Conservation (phyloP, 2,113 vertebrate species). For the Neotoma lepida region DNA sequence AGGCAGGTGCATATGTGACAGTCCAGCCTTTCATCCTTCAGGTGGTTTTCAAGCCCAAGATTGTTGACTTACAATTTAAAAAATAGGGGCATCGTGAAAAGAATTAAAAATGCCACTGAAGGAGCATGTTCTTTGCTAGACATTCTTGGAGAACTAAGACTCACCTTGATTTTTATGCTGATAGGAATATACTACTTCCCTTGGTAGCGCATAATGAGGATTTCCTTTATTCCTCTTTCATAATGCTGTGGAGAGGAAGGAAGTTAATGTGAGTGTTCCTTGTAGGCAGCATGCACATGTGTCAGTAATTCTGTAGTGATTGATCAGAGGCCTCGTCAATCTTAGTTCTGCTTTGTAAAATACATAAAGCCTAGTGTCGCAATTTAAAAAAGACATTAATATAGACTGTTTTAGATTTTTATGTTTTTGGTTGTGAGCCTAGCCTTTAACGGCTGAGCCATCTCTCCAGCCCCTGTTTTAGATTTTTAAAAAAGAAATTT, state of each 20-base stretch:
- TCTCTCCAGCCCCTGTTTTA: too few relatives aligned
- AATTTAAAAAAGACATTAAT: background rate
- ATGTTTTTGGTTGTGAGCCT: too few relatives aligned
- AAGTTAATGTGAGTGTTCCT: background rate
- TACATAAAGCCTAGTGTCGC: slow-evolving; percentile 12
- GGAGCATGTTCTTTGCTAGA: background rate
- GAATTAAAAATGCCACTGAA: background rate
- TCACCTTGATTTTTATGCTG: background rate
- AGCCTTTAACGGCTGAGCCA: too few relatives aligned
- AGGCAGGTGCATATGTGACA: background rate
- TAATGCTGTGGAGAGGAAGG: background rate
- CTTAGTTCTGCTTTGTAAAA: background rate
- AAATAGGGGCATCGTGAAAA: too few relatives aligned
- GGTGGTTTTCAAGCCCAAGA: background rate
- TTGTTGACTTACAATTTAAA: background rate
- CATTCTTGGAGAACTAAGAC: background rate
- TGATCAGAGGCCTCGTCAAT: background rate
- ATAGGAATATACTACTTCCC: background rate
- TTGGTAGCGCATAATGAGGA: background rate
- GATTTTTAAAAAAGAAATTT: background rate
- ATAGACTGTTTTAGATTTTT: background rate
- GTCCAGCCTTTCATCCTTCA: background rate
- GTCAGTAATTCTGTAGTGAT: background rate
- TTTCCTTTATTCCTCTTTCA: background rate
- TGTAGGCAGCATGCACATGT: background rate